Evolutionary conservation across 2,888 invertebrate genomes (phyloP).

Genomic region (Arenicola marina): DNA sequence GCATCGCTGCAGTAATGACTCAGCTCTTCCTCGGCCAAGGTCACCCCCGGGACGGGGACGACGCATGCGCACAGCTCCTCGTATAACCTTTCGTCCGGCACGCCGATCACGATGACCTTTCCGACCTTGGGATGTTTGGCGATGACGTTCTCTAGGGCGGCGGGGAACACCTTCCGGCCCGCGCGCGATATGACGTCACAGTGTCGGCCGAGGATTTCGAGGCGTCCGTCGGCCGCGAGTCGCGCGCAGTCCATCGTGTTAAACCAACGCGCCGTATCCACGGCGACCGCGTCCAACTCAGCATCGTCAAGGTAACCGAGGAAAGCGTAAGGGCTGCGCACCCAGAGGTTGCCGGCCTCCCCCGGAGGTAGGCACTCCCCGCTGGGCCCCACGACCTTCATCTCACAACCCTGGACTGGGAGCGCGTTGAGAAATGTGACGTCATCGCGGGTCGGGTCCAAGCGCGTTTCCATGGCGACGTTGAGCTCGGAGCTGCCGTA

Average conservation of each 20-base stretch:
- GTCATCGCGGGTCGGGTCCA: too few relatives aligned
- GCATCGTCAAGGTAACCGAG: not conserved
- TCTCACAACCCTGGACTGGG: not conserved
- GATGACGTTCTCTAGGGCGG: not conserved
- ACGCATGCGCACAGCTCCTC: not conserved
- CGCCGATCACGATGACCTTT: not conserved
- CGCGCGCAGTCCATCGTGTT: not conserved
- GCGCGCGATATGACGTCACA: not conserved
- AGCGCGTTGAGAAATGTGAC: too few relatives aligned
- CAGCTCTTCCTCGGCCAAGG: not conserved
- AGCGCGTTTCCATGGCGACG: not conserved
- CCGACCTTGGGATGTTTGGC: not conserved
- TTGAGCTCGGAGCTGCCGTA: not conserved
- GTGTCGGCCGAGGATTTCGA: not conserved
- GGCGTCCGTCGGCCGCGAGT: not conserved
- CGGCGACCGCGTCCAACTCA: too few relatives aligned
- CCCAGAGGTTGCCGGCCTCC: not conserved
- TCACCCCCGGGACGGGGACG: not conserved
- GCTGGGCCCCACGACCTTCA: not conserved
- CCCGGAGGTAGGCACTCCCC: not conserved
- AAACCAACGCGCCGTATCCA: too few relatives aligned
- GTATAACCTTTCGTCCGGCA: not conserved
- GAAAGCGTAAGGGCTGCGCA: not conserved
- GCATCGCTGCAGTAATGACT: not conserved
- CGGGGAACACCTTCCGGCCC: not conserved